Evolutionary conservation across 2,113 vertebrate species (phyloP).

Genomic region (Felis chaus): DNA sequence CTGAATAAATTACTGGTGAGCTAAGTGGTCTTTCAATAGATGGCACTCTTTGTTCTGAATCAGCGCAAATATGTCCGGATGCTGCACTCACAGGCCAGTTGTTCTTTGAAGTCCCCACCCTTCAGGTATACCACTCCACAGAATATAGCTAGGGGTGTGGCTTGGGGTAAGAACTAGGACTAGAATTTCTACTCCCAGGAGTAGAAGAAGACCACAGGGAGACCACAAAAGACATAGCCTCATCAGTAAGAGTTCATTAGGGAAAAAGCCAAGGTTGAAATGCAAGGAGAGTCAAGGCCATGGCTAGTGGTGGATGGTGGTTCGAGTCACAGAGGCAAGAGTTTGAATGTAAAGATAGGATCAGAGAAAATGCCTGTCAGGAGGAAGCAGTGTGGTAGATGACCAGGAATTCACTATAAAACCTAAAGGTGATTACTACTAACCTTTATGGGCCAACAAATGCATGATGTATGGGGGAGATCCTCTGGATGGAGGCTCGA

Average conservation of each 20-base stretch:
- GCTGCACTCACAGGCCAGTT: background rate
- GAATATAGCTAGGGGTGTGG: background rate
- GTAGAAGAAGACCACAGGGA: background rate
- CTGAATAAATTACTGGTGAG: conserved; percentile 28
- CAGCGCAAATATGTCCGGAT: background rate
- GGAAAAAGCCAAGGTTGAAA: background rate
- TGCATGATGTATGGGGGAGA: fast-evolving
- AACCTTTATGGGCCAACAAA: background rate
- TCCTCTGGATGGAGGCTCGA: background rate
- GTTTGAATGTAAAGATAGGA: background rate
- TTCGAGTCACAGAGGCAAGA: background rate
- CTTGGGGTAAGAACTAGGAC: background rate
- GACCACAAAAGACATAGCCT: background rate
- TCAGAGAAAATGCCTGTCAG: background rate
- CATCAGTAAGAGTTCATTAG: background rate
- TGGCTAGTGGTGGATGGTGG: background rate
- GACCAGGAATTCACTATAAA: background rate
- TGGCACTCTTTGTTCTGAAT: conserved; percentile 65
- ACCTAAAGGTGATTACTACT: background rate
- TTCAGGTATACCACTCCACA: background rate
- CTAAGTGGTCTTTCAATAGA: conserved; percentile 62
- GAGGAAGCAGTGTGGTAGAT: background rate
- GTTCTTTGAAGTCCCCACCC: background rate
- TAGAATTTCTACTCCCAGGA: background rate
- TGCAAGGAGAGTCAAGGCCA: background rate